Base-by-base conservation (phyloP, 1,140 invertebrate genomes). In the Polypedilum pembai region DNA sequence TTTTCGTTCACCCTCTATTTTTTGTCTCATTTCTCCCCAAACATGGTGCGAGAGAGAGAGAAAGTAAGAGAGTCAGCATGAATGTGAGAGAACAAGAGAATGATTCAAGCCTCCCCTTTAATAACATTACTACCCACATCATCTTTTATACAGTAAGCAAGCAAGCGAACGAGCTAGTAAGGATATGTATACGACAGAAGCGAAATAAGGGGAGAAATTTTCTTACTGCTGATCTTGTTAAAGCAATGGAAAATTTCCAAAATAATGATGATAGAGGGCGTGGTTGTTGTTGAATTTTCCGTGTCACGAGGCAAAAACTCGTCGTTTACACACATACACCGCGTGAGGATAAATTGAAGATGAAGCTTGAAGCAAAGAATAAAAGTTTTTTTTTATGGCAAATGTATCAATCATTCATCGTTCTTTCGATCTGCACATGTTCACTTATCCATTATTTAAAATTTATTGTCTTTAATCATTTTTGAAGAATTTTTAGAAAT, bases 91-190 rank as follows among this genome's bases (percentile, higher is more conserved):
- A 15, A 33, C 24, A 15, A n/a, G 45, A 56, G 45, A 12, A 56
- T 56, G 45, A 56, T 56, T 56, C 12, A 12, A 56, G n/a, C 45
- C 45, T 56, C 45, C 45, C 45, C 45, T 4, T 56, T 56, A 56
- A 56, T 56, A 56, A 56, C 45, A 56, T 56, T 56, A 56, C 45
- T 56, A 56, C 45, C 45, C 45, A 56, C 45, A 56, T 56, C 45
- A 56, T 56, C 45, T 56, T n/a, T 56, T 56, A 56, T 56, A 56
- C 45, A 56, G 45, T 15, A 56, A 56, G 45, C 24, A 33, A 33
- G 24, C 24, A 33, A 56, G 12, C 45, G 45, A n/a, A 56, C 45
- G n/a, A 45, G 41, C 15, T 15, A 45, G 45, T 56, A 15, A n/a
- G n/a, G 45, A 56, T n/a, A 56, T 12, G n/a, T 56, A 33, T 33